Percentiles rank a stretch among this genome's conserved stretches.
Evolutionary conservation across 2,797 vertebrate genomes (phyloP).

Genomic region (Melanotaenia boesemani): DNA sequence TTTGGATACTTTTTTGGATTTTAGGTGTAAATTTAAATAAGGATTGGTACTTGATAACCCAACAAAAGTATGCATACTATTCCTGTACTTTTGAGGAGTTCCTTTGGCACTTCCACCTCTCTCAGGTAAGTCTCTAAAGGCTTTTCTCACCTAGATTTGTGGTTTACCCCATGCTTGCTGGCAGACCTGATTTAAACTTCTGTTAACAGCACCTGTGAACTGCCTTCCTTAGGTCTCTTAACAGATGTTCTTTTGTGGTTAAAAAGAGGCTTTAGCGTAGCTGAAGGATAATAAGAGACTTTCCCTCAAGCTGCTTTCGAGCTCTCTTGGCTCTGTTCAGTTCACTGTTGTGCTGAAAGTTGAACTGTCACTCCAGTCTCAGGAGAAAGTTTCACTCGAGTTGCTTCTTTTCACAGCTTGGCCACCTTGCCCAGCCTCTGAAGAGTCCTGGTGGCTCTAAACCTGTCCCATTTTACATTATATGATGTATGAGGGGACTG

Average conservation of each 20-base stretch:
- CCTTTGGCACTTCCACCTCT: neutral
- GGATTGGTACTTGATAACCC: no score
- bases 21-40: no score
- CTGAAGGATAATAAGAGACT: conserved; percentile 9
- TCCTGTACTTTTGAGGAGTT: neutral
- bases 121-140: conserved; percentile 1
- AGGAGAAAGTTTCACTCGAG: neutral
- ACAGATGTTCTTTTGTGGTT: conserved; percentile 21
- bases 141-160: conserved; percentile 9
- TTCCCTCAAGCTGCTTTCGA: neutral
- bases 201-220: conserved; percentile 2
- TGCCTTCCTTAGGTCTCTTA: conserved; percentile 1
- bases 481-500: conserved; percentile 4
- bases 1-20: neutral
- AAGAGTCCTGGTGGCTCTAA: neutral
- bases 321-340: neutral
- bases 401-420: neutral
- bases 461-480: neutral
- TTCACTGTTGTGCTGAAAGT: conserved; percentile 1
- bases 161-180: conserved; percentile 2
- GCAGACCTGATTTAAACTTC: neutral
- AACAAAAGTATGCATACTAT: neutral
- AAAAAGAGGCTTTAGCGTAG: neutral
- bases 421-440: neutral
- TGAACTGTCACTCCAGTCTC: conserved; percentile 7